Evolutionary conservation across 2,888 invertebrate genomes (phyloP).

Genomic region (Sphecodes monilicornis): DNA sequence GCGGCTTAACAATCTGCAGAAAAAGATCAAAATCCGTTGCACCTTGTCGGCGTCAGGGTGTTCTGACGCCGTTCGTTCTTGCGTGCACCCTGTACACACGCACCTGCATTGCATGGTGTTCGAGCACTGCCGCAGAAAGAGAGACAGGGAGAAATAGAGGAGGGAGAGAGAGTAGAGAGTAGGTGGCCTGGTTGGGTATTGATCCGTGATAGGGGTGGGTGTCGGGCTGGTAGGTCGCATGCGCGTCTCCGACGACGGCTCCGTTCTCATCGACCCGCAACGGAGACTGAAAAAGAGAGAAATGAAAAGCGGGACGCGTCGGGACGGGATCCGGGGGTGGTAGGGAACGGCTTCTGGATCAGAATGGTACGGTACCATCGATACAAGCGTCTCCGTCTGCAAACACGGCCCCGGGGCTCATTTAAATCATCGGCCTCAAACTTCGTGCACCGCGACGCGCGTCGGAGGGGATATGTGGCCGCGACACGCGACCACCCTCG

Average conservation of each 20-base stretch:
- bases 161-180: constrained; percentile 39
- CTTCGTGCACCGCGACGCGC: background rate
- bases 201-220: constrained; percentile 77
- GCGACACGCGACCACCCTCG: constrained; percentile 39
- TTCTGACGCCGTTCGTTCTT: background rate
- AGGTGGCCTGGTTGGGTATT: constrained; percentile 84
- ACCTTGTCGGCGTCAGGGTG: constrained; percentile 27
- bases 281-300: constrained; percentile 49
- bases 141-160: constrained; percentile 33
- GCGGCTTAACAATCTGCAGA: background rate
- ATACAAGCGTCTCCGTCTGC: constrained; percentile 15
- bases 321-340: background rate
- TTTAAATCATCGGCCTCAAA: constrained; percentile 22
- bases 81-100: background rate
- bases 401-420: constrained; percentile 4
- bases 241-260: constrained; percentile 64
- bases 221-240: constrained; percentile 63
- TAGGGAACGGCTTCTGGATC: constrained; percentile 33
- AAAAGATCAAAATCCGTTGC: constrained; percentile 9
- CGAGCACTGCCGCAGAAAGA: background rate
- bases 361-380: constrained; percentile 65
- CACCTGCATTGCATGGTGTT: constrained; percentile 23
- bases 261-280: constrained; percentile 70
- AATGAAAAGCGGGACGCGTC: constrained; percentile 51
- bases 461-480: background rate